Evolutionary conservation across 2,888 invertebrate species (phyloP).

Genomic region (Synergus gifuensis): DNA sequence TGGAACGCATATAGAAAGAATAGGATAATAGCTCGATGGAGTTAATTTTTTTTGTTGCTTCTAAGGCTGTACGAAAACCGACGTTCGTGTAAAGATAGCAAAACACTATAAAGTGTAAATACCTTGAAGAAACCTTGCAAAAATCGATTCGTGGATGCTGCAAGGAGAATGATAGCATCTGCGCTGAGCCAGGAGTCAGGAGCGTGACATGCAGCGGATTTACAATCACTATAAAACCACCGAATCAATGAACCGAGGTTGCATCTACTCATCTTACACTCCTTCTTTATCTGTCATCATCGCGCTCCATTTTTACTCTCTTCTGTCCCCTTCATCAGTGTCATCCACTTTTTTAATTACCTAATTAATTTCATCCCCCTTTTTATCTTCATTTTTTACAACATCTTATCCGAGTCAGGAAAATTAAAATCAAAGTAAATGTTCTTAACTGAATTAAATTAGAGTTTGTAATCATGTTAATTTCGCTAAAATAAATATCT

Average conservation of each 20-base stretch:
- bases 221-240: conserved; percentile 54
- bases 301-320: conserved; percentile 51
- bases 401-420: neutral
- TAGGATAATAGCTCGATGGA: neutral
- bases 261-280: conserved; percentile 48
- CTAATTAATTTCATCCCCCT: conserved; percentile 9
- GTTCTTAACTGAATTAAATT: no score
- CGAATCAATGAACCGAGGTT: conserved; percentile 59
- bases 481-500: no score
- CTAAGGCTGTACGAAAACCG: neutral
- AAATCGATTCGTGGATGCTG: conserved; percentile 56
- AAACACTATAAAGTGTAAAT: conserved; percentile 51
- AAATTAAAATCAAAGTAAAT: neutral
- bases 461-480: no score
- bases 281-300: conserved; percentile 51
- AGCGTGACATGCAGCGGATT: conserved; percentile 57
- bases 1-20: neutral
- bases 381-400: neutral
- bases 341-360: conserved; percentile 25
- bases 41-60: neutral
- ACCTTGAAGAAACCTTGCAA: conserved; percentile 54
- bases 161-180: conserved; percentile 59
- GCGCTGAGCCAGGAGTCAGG: conserved; percentile 58
- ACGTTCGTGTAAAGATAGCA: conserved; percentile 28
- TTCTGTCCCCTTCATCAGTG: conserved; percentile 22